A percentile compares a stretch with the other conserved stretches of the same genome.
phyloP scores from a whole-genome alignment of 2,888 invertebrate species.

The Philhelius pedissequus region DNA sequence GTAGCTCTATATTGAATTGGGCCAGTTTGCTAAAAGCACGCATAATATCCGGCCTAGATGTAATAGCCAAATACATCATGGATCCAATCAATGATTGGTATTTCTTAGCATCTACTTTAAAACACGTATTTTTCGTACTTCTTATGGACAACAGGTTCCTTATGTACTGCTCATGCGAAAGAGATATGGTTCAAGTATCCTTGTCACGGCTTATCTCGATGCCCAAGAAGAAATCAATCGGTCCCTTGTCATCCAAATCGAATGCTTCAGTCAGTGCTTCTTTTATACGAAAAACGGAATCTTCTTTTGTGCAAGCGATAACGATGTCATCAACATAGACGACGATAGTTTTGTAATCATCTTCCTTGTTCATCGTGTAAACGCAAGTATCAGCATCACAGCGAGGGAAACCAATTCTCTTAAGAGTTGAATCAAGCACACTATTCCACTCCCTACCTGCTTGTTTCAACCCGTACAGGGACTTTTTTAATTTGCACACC shows the following conservation, averaged over 20 bases:
- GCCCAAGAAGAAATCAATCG: background rate
- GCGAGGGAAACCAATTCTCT: background rate
- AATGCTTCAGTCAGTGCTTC: background rate
- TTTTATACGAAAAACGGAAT: background rate
- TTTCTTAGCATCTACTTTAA: no score
- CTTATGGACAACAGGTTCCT: no score
- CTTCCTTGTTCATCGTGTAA: background rate
- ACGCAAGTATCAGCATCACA: background rate
- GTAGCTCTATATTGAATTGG: no score
- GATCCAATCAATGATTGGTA: no score
- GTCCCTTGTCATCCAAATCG: background rate
- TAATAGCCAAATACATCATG: no score
- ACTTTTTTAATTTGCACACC: constrained; percentile 33
- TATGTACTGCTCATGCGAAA: no score
- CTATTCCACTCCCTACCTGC: constrained; percentile 36
- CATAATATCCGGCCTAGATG: no score
- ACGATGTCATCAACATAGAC: background rate
- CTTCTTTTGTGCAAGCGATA: background rate
- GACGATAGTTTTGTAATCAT: background rate
- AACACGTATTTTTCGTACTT: no score
- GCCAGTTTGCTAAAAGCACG: no score
- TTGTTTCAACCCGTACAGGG: constrained; percentile 43
- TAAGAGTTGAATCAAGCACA: constrained; percentile 2
- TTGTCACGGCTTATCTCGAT: background rate
- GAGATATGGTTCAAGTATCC: background rate